These are phyloP conservation scores for Acutogordius australiensis DNA, from an alignment of 2,888 invertebrate species.

Conservation along the genomic window DNA sequence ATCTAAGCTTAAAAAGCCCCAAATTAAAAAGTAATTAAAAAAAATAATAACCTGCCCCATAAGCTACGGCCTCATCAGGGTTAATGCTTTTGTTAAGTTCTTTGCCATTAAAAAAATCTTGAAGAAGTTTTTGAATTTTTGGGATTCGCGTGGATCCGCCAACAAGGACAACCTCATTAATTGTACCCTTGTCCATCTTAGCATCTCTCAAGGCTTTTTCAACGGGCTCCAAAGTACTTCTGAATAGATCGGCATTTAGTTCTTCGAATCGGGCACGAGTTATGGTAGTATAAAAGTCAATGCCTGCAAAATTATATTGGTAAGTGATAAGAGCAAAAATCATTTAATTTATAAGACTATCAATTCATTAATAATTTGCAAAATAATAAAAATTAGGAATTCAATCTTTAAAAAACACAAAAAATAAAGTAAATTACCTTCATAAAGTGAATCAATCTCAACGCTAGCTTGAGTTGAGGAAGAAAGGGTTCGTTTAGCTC, in stretches of 20 bases:
- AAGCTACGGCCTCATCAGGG: constrained; percentile 87
- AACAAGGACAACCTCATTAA: constrained; percentile 39
- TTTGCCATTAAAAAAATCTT: constrained; percentile 56
- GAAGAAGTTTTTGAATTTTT: constrained; percentile 76
- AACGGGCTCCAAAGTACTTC: constrained; percentile 76
- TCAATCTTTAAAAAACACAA: too few species aligned
- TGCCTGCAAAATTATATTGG: too few species aligned
- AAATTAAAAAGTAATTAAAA: too few species aligned
- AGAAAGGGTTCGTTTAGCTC: constrained; percentile 34
- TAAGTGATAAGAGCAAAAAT: too few species aligned
- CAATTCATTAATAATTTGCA: too few species aligned
- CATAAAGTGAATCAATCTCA: constrained; percentile 73
- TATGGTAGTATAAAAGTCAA: constrained; percentile 77
- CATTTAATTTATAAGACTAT: too few species aligned
- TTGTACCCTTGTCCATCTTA: constrained; percentile 65
- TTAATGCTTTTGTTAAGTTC: constrained; percentile 79
- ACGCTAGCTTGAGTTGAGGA: constrained; percentile 32
- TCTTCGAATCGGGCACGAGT: constrained; percentile 88
- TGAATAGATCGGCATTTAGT: constrained; percentile 72
- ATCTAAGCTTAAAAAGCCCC: too few species aligned
- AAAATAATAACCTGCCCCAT: constrained; percentile 51
- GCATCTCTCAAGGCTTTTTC: constrained; percentile 81
- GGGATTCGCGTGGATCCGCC: constrained; percentile 93
- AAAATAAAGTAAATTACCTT: too few species aligned
- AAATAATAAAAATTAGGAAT: too few species aligned